Evolutionary conservation across 35 echinoderm and acorn worm species (phyloP).

Genomic region (Lytechinus variegatus): DNA sequence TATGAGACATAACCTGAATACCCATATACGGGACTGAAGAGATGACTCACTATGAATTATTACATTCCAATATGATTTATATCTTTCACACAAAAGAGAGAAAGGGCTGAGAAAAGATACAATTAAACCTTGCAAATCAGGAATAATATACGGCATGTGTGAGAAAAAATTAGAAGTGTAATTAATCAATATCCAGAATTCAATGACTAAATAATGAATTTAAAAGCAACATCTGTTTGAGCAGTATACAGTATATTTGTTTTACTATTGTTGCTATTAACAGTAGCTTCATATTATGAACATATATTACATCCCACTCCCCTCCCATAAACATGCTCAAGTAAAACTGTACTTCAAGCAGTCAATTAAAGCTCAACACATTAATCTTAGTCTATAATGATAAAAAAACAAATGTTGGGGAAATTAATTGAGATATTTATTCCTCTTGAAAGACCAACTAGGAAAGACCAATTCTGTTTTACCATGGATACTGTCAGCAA

Average conservation of each 20-base stretch:
- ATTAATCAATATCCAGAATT: not conserved
- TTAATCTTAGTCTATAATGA: too few species aligned
- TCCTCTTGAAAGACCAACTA: not conserved
- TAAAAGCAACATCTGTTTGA: slow-evolving; percentile 1
- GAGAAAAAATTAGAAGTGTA: not conserved
- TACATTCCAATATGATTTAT: slow-evolving; percentile 20
- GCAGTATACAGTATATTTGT: not conserved
- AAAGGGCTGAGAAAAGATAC: not conserved
- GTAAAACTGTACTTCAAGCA: too few species aligned
- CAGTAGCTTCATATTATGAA: not conserved
- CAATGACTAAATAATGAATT: not conserved
- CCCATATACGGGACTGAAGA: not conserved
- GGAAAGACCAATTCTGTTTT: not conserved
- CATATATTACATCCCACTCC: not conserved
- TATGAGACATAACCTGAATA: not conserved
- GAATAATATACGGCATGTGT: not conserved
- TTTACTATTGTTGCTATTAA: not conserved
- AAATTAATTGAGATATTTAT: not conserved
- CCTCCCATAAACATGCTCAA: too few species aligned
- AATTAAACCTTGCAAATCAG: not conserved
- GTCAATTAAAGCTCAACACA: too few species aligned
- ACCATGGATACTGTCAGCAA: not conserved
- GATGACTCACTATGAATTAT: not conserved
- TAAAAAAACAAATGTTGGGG: too few species aligned
- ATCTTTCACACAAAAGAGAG: not conserved